phyloP scores from a whole-genome alignment of 2,888 invertebrate genomes.

The Cephus nigrinus region DNA sequence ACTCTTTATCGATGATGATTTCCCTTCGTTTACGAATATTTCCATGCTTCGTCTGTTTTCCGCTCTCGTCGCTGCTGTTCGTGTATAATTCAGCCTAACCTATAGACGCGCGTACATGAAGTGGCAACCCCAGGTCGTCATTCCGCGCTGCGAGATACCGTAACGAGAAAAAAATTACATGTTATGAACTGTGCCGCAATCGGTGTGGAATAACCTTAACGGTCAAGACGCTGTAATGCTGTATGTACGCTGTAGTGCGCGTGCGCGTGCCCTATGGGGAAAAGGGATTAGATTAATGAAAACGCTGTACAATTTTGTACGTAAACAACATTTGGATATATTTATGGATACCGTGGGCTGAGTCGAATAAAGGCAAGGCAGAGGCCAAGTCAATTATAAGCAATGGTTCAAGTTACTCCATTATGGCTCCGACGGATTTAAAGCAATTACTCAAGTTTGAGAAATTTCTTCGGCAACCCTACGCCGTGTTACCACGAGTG shows the following conservation, averaged over 20 bases:
- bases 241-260: no score
- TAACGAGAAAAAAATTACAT: not conserved
- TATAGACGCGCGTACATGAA: not conserved
- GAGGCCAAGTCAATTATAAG: constrained; percentile 17
- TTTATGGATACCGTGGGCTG: not conserved
- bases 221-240: not conserved
- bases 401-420: constrained; percentile 17
- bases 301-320: not conserved
- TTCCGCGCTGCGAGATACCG: not conserved
- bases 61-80: not conserved
- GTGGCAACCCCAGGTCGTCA: not conserved
- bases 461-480: constrained; percentile 8
- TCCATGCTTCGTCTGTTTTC: not conserved
- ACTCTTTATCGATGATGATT: not conserved
- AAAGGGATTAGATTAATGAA: not conserved
- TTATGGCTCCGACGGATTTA: constrained; percentile 13
- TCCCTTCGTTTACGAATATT: not conserved
- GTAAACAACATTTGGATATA: not conserved
- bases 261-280: no score
- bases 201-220: not conserved
- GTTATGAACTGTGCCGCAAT: not conserved
- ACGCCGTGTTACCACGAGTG: not conserved
- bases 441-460: constrained; percentile 18
- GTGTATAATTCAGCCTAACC: not conserved
- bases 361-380: not conserved